Conservation (phyloP, 2,888 invertebrate genomes). For the Pseudoips prasinana region DNA sequence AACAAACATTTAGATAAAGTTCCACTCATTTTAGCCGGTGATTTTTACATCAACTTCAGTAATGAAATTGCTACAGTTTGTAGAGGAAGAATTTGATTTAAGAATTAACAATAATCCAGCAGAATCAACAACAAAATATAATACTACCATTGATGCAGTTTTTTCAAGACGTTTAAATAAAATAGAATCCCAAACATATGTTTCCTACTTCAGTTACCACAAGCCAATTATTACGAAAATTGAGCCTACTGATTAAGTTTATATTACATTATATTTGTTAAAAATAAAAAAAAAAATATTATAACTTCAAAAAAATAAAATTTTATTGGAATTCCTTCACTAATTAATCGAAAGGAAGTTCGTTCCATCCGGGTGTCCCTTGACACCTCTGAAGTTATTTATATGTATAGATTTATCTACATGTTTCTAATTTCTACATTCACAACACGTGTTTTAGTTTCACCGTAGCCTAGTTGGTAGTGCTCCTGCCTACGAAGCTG, state of each 20-base stretch:
- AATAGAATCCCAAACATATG: slow-evolving; percentile 18
- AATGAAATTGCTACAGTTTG: slow-evolving; percentile 26
- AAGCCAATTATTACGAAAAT: slow-evolving; percentile 7
- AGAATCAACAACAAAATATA: slow-evolving; percentile 19
- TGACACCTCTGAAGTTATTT: too few relatives aligned
- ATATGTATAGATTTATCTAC: too few relatives aligned
- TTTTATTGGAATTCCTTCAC: too few relatives aligned
- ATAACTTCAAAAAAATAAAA: too few relatives aligned
- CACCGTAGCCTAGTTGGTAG: too few relatives aligned
- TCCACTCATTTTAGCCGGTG: slow-evolving; percentile 30
- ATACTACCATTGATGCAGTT: slow-evolving; percentile 17
- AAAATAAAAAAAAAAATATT: too few relatives aligned
- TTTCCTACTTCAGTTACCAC: slow-evolving; percentile 4
- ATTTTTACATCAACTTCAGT: slow-evolving; percentile 25
- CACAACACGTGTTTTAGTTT: too few relatives aligned
- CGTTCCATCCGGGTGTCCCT: too few relatives aligned
- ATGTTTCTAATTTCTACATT: too few relatives aligned
- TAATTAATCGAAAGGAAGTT: too few relatives aligned
- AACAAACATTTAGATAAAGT: slow-evolving; percentile 22
- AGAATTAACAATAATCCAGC: slow-evolving; percentile 7
- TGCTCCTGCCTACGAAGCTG: too few relatives aligned
- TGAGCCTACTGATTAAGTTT: slow-evolving; percentile 6
- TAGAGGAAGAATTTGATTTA: slow-evolving; percentile 24
- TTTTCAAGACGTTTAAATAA: slow-evolving; percentile 8
- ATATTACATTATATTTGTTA: too few relatives aligned